A percentile compares a stretch with the other conserved stretches of the same genome.
These are phyloP conservation scores for Artemia sp. DNA, from an alignment of 2,888 invertebrate species.

Conservation along the genomic window DNA sequence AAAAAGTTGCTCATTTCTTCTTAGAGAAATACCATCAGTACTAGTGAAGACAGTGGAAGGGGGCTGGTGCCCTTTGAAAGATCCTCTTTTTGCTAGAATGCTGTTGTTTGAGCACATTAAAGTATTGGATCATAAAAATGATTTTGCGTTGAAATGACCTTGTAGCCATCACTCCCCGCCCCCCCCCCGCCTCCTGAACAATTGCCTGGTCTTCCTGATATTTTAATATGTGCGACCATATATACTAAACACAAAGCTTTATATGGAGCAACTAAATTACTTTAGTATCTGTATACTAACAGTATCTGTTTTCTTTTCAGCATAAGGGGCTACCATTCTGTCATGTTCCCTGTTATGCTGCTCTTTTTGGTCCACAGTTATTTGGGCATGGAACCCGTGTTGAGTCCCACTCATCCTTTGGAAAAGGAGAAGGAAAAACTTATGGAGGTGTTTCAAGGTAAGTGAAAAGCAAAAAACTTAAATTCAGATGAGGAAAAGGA, in stretches of 20 bases:
- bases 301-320: conserved; percentile 31
- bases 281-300: background rate
- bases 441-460: conserved; percentile 27
- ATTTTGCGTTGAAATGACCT: no score
- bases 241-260: background rate
- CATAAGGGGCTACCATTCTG: conserved; percentile 70
- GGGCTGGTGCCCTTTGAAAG: no score
- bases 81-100: no score
- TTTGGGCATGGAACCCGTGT: conserved; percentile 67
- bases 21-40: no score
- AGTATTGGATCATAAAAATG: no score
- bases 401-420: conserved; percentile 62
- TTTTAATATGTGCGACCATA: background rate
- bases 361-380: conserved; percentile 59
- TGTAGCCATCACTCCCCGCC: no score
- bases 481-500: no score
- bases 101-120: no score
- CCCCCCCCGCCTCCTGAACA: no score
- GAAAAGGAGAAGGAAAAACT: conserved; percentile 41
- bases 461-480: background rate
- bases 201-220: no score
- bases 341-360: conserved; percentile 65
- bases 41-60: no score
- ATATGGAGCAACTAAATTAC: conserved; percentile 6
- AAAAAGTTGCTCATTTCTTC: no score